phyloP scores from a whole-genome alignment of 2,888 invertebrate species.

The Philaethria dido region DNA sequence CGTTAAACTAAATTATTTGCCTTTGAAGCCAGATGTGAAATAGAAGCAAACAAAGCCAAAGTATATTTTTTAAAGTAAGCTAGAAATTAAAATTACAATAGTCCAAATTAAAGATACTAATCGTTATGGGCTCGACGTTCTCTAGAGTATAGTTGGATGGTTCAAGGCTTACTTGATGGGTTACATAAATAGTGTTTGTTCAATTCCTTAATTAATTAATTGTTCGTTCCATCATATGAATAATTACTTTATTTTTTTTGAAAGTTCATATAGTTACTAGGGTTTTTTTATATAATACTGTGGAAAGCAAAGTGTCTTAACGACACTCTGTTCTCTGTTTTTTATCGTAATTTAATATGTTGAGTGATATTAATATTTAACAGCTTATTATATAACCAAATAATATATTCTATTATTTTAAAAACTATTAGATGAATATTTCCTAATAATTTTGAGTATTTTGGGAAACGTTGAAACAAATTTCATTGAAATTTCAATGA shows the following conservation, averaged over 20 bases:
- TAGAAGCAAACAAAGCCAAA: too few relatives aligned
- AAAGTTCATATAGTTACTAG: too few relatives aligned
- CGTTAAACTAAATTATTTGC: too few relatives aligned
- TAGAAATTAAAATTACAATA: background rate
- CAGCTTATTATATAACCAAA: background rate
- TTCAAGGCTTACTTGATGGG: constrained; percentile 5
- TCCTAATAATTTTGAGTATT: background rate
- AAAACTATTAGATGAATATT: background rate
- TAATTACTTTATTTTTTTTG: background rate
- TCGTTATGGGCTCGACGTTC: constrained; percentile 10
- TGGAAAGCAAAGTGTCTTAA: background rate
- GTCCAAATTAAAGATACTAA: background rate
- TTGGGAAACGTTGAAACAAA: background rate
- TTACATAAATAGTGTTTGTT: constrained; percentile 7
- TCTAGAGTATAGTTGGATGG: constrained; percentile 1
- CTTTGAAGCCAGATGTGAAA: too few relatives aligned
- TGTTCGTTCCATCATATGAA: background rate
- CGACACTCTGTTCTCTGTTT: background rate
- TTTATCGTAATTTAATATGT: background rate
- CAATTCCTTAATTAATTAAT: constrained; percentile 10
- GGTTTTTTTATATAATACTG: too few relatives aligned
- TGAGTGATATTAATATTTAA: background rate
- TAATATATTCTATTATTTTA: background rate
- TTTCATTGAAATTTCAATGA: background rate
- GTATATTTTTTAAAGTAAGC: too few relatives aligned